phyloP scores from a whole-genome alignment of 2,113 vertebrate species.

The Pycnonotus jocosus region DNA sequence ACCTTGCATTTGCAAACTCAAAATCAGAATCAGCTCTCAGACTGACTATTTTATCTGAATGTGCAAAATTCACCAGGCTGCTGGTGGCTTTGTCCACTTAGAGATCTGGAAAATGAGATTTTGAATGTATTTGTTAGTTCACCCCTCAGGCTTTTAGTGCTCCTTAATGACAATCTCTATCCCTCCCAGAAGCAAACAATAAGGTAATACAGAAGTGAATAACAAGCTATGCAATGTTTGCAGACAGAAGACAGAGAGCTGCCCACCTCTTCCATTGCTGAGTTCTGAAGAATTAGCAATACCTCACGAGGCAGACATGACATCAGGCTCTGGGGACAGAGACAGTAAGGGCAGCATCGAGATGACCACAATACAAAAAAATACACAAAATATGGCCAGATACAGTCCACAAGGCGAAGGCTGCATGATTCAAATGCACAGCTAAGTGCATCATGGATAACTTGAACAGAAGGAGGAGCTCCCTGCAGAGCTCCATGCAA shows the following conservation, averaged over 20 bases:
- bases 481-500: background rate
- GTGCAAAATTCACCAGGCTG: background rate
- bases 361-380: background rate
- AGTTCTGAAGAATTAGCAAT: background rate
- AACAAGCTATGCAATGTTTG: background rate
- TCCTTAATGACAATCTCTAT: background rate
- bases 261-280: background rate
- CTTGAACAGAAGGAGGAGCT: background rate
- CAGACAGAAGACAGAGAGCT: background rate
- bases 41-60: background rate
- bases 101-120: background rate
- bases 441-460: fast-evolving
- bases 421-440: background rate
- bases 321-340: background rate
- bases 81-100: background rate
- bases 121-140: background rate
- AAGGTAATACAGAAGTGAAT: background rate
- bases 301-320: background rate
- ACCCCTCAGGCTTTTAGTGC: background rate
- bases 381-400: background rate
- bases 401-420: background rate
- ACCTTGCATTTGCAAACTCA: background rate
- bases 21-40: background rate
- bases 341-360: background rate
- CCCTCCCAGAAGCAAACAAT: background rate